Percentiles rank a stretch among this genome's conserved stretches.
Evolutionary conservation across 2,888 invertebrate species (phyloP).

Genomic region (Pheosia gnoma): DNA sequence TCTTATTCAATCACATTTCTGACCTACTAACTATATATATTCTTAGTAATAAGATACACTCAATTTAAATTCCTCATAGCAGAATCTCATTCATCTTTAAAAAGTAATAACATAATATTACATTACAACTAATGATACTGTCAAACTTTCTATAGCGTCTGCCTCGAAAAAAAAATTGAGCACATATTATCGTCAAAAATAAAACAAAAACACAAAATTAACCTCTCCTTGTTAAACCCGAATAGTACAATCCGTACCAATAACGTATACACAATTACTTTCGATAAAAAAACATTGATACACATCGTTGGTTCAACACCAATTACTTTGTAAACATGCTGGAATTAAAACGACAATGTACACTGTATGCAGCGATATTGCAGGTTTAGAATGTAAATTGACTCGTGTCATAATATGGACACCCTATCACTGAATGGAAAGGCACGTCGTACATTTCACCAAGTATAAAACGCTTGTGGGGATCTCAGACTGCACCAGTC

Average conservation of each 20-base stretch:
- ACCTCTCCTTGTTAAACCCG: slow-evolving; percentile 32
- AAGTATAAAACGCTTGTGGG: slow-evolving; percentile 76
- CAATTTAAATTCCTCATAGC: background rate
- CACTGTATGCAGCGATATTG: background rate
- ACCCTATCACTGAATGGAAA: slow-evolving; percentile 80
- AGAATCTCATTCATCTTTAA: slow-evolving; percentile 1
- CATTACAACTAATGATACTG: slow-evolving; percentile 14
- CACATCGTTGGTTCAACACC: slow-evolving; percentile 40
- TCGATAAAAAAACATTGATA: background rate
- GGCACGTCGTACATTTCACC: slow-evolving; percentile 75
- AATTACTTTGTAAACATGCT: rapidly evolving
- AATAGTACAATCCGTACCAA: slow-evolving; percentile 53
- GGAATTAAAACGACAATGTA: slow-evolving; percentile 41
- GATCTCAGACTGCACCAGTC: slow-evolving; percentile 70
- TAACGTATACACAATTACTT: slow-evolving; percentile 19
- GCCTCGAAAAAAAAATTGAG: slow-evolving; percentile 47
- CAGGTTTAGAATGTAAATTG: slow-evolving; percentile 7
- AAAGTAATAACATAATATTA: slow-evolving; percentile 8
- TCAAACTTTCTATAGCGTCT: slow-evolving; percentile 35
- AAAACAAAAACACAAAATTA: slow-evolving; percentile 56
- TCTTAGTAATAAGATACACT: too few species aligned
- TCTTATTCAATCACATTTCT: too few species aligned
- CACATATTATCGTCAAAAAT: slow-evolving; percentile 55
- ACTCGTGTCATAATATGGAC: slow-evolving; percentile 43
- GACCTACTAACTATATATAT: too few species aligned